phyloP scores from a whole-genome alignment of 2,113 vertebrate genomes.

The Pavo muticus region DNA sequence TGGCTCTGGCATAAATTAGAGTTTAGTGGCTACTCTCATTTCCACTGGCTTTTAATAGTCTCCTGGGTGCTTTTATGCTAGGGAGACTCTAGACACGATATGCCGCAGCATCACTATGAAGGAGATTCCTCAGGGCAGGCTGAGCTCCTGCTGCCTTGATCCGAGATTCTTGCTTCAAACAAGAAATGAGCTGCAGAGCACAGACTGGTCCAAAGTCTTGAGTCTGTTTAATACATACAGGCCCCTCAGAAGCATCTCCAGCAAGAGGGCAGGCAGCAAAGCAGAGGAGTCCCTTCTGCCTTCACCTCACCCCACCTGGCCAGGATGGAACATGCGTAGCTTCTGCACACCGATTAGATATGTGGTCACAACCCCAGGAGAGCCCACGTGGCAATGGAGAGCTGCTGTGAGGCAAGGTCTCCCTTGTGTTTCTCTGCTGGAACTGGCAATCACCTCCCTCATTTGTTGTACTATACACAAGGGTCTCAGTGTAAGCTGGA shows the following conservation, averaged over 20 bases:
- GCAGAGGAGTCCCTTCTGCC: background rate
- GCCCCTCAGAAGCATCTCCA: background rate
- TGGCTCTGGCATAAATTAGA: constrained; percentile 17
- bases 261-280: background rate
- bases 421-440: background rate
- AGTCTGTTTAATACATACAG: background rate
- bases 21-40: constrained; percentile 52
- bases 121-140: background rate
- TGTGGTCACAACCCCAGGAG: background rate
- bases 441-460: background rate
- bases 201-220: background rate
- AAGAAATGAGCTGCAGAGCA: constrained; percentile 25
- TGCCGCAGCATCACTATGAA: background rate
- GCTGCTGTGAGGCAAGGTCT: background rate
- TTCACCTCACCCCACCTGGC: background rate
- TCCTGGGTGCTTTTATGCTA: background rate
- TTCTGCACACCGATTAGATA: background rate
- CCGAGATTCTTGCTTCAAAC: background rate
- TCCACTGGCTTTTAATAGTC: constrained; percentile 41
- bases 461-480: background rate
- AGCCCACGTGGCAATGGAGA: background rate
- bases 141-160: constrained; percentile 17
- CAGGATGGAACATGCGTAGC: background rate
- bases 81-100: constrained; percentile 33
- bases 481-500: background rate